These are phyloP conservation scores for Pocillopora verrucosa DNA, from an alignment of 64 coral and sea anemone genomes.

Conservation along the genomic window DNA sequence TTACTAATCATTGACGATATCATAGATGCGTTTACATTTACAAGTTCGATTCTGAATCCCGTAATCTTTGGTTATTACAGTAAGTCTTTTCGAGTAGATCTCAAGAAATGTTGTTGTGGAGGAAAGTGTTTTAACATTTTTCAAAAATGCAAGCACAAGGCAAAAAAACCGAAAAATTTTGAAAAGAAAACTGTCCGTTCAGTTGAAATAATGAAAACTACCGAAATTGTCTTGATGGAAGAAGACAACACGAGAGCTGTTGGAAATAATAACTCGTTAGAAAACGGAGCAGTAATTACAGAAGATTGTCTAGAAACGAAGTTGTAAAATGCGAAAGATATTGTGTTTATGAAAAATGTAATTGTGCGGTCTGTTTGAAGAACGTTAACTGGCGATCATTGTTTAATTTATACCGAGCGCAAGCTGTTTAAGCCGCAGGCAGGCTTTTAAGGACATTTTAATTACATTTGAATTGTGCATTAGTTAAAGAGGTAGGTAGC, in stretches of 20 bases:
- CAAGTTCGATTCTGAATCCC: conserved; percentile 14
- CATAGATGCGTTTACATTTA: neutral
- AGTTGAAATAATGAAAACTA: neutral
- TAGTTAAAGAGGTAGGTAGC: too few relatives aligned
- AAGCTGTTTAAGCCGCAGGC: too few relatives aligned
- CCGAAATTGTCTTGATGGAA: neutral
- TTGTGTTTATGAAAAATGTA: neutral
- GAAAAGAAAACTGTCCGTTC: neutral
- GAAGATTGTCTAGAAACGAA: neutral
- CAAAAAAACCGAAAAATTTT: neutral
- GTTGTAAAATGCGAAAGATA: neutral
- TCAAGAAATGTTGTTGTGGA: conserved; percentile 8
- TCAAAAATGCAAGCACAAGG: neutral
- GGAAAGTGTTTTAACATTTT: neutral
- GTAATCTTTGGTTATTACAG: conserved; percentile 18
- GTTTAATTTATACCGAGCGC: too few relatives aligned
- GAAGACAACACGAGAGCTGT: neutral
- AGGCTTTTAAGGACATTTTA: too few relatives aligned
- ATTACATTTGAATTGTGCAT: too few relatives aligned
- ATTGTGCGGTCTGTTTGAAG: too few relatives aligned
- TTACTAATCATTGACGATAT: neutral
- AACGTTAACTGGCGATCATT: too few relatives aligned
- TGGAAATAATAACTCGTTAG: neutral
- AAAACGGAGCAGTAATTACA: neutral
- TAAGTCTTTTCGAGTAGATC: conserved; percentile 12